Conservation (phyloP, 2,797 vertebrate species). For the Pantherophis alleghaniensis region DNA sequence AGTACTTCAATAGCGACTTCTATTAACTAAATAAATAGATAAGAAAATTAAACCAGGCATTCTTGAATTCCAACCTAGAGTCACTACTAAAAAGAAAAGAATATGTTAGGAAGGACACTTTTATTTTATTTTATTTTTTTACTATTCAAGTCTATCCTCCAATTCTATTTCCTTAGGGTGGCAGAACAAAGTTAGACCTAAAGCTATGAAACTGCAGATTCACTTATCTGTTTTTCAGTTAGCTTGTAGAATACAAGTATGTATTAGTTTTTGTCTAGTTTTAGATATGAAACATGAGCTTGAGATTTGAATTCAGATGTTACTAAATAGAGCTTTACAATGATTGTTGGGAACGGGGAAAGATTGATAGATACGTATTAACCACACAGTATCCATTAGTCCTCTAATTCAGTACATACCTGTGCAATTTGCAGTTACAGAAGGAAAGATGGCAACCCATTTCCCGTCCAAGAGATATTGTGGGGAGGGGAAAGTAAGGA, state of each 20-base stretch:
- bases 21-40: background rate
- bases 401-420: background rate
- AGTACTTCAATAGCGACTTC: background rate
- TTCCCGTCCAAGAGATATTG: background rate
- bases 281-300: conserved; percentile 1
- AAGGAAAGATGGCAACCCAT: background rate
- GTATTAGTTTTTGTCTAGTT: background rate
- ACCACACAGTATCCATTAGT: background rate
- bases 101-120: background rate
- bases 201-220: background rate
- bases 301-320: background rate
- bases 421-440: background rate
- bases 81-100: background rate
- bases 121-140: background rate
- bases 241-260: background rate
- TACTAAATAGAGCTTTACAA: background rate
- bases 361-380: background rate
- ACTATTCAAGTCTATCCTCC: background rate
- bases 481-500: background rate
- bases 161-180: background rate
- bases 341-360: background rate
- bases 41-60: background rate
- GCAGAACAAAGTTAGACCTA: background rate
- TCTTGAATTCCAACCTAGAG: background rate
- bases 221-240: background rate